Base-by-base conservation (phyloP, 2,113 vertebrate species). In the Aptenodytes patagonicus region DNA sequence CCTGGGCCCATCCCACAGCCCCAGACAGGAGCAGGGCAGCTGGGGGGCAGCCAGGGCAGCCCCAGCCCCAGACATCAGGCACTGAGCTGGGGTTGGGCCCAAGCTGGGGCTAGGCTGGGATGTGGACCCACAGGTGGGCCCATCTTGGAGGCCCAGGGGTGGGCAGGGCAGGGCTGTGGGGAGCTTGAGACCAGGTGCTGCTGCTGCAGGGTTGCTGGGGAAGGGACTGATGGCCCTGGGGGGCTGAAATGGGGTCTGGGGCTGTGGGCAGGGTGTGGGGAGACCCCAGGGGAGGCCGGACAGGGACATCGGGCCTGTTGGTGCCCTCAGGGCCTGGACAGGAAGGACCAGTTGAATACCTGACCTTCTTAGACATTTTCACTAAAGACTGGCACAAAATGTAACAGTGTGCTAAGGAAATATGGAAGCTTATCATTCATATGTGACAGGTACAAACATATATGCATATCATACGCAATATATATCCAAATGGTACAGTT, bases 171-270 rank as follows among this genome's bases (percentile, higher is more conserved):
- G 3, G 10, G n/a, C 17, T 36, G 31, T 1, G 51, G 55, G 40
- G 9, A 55, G 16, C 11, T 44, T 46, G 6, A 78, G 42, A 7
- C 17, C 2, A 5, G 32, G 42, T 42, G 42, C 42, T 2, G 1
- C 28, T 31, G 38, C 34, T 79, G 6, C 21, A 17, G 20, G 7
- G 7, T 24, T 12, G 12, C 17, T 82, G 10, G 20, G 25, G 8
- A 17, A 60, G n/a, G 12, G 8, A 28, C 15, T 61, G 32, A 25
- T 1, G 2, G 5, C n/a, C 12, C n/a, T 1, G 3, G 11, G 7
- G 32, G 11, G 4, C 7, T 40, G 34, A 78, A 65, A 88, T 34
- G 28, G 42, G 24, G 12, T 40, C 51, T 1, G 1, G 26, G 13
- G 42, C 15, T 4, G 2, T 19, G 25, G 17, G 10, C 20, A 49